phyloP scores from a whole-genome alignment of 2,113 vertebrate genomes.

The Axis porcinus region DNA sequence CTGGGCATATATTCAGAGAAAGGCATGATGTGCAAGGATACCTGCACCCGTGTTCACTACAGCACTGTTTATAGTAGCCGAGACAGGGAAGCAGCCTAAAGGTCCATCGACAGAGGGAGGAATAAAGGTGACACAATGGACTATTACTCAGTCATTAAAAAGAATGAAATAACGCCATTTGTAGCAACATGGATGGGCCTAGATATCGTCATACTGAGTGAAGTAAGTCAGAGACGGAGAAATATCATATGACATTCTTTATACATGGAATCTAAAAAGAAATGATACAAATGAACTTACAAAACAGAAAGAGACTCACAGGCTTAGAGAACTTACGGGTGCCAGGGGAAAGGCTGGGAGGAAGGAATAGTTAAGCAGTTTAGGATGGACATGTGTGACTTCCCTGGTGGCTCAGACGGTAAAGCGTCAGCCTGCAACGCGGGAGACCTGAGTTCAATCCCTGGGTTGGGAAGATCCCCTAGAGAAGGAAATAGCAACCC shows the following conservation, averaged over 20 bases:
- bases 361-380: neutral
- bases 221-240: neutral
- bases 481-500: neutral
- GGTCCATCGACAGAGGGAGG: neutral
- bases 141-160: neutral
- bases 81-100: neutral
- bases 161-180: neutral
- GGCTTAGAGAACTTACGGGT: neutral
- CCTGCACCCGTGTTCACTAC: neutral
- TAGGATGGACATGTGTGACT: neutral
- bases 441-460: neutral
- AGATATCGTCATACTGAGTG: neutral
- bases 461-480: neutral
- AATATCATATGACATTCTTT: neutral
- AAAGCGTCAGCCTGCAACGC: accelerated
- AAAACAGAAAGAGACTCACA: neutral
- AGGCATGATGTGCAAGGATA: neutral
- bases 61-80: neutral
- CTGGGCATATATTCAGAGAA: neutral
- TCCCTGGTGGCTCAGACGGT: neutral
- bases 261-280: neutral
- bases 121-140: neutral
- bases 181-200: neutral
- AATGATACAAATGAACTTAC: neutral
- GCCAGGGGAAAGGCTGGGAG: neutral